Evolutionary conservation across 2,888 invertebrate species (phyloP), one percentile per base, ranked within the genome.

Genomic region (Cosmorhoe ocellata): DNA sequence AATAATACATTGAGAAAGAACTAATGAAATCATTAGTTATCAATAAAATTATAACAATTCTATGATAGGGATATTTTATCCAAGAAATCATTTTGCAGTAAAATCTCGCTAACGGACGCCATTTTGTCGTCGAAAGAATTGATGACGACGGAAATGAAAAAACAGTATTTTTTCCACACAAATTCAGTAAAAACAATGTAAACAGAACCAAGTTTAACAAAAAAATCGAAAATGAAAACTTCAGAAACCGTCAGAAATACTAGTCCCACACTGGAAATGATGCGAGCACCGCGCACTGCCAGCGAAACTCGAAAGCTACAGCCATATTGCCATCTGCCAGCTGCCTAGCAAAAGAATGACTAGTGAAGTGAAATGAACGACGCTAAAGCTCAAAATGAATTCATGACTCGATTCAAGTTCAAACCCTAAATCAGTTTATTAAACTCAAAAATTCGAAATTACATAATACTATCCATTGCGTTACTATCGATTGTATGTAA

Each of bases 121-220:
- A 91, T 91, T 90, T 91, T 91, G 91, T 91, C 86, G 87, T 85
- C 84, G 84, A 85, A 73, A 81, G 86, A 87, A 81, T 86, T 90
- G 90, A 82, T 90, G 90, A 90, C 90, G 90, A 88, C 76, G 82
- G 78, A 86, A 78, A 81, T 76, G 73, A 85, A 86, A n/a, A 77
- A 78, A 67, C 68, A 69, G 69, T 73, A 78, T 76, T 80, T 86
- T 81, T 73, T 70, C 74, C 67, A 76, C 72, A 73, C 70, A 80
- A 80, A 71, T 76, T 67, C 66, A 63, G 64, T 71, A 71, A 81
- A 84, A 83, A 76, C 64, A 70, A 76, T 67, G 72, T 83, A 85
- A 84, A 84, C 79, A 81, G 70, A 77, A 71, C 67, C 65, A 74
- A 76, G 71, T 75, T 81, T 68, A 79, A 82, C 81, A 71, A 81